Percentiles rank a stretch among this genome's conserved stretches.
Evolutionary conservation across 2,797 vertebrate species (phyloP).

Genomic region (Eutrigla gurnardus): DNA sequence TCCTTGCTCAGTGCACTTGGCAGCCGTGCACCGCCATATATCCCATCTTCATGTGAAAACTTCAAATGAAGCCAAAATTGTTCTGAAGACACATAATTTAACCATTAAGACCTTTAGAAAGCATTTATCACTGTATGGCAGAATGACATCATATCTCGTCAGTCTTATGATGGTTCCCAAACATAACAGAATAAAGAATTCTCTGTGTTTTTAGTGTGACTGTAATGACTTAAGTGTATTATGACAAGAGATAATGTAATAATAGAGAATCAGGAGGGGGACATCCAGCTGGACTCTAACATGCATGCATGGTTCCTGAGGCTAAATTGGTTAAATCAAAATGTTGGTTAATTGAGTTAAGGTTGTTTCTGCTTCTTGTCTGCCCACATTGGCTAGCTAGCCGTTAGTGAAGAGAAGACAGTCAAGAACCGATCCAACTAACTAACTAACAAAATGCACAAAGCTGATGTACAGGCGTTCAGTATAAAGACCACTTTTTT

Average conservation of each 20-base stretch:
- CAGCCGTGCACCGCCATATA: neutral
- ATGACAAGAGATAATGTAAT: constrained; percentile 1
- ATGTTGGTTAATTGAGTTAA: constrained; percentile 30
- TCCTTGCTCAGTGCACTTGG: neutral
- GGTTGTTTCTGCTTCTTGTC: constrained; percentile 4
- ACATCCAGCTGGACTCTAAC: constrained; percentile 13
- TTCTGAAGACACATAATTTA: neutral
- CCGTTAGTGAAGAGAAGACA: neutral
- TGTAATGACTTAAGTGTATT: neutral
- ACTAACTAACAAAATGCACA: constrained; percentile 2
- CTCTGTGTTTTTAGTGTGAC: neutral
- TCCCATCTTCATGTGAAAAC: neutral
- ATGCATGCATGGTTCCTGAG: neutral
- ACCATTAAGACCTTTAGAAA: neutral
- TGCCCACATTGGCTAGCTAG: neutral
- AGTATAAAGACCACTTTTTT: constrained; percentile 27
- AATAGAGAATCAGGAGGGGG: neutral
- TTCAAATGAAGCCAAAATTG: neutral
- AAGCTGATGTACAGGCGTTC: constrained; percentile 16
- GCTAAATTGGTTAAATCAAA: constrained; percentile 19
- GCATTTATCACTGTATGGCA: neutral
- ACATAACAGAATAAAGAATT: neutral
- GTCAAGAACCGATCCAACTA: neutral
- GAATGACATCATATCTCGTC: neutral
- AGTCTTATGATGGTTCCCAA: neutral